Conservation (phyloP, 2,888 invertebrate species). For the Calameuta filiformis region DNA sequence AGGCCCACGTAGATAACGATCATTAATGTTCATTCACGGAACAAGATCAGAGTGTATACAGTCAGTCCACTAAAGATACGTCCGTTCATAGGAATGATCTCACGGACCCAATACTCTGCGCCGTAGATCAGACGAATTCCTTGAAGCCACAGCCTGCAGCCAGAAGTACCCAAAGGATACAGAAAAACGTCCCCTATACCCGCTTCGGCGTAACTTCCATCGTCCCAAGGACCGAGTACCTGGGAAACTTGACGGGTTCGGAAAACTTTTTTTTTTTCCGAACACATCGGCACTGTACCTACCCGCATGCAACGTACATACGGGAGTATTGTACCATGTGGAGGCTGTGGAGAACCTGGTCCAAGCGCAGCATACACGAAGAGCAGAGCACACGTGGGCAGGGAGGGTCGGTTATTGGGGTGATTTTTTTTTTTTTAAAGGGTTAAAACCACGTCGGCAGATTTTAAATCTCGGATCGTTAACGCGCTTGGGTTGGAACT, state of each 20-base stretch:
- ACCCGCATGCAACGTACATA: not conserved
- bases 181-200: not conserved
- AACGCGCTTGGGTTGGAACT: not conserved
- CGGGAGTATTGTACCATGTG: not conserved
- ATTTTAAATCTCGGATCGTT: not conserved
- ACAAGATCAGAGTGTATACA: not conserved
- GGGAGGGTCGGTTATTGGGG: not conserved
- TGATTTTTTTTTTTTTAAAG: not conserved
- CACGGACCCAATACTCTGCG: not conserved
- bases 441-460: not conserved
- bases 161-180: not conserved
- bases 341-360: not conserved
- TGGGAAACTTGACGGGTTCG: not conserved
- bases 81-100: not conserved
- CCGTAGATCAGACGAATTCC: not conserved
- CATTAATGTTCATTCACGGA: not conserved
- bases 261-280: not conserved
- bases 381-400: not conserved
- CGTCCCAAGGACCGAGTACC: not conserved
- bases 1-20: not conserved
- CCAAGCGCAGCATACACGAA: not conserved
- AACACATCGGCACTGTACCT: not conserved
- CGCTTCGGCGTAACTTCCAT: not conserved
- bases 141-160: not conserved
- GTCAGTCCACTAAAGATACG: not conserved